phyloP scores from a whole-genome alignment of 2,797 vertebrate genomes.

The Sebastes hopkinsi region DNA sequence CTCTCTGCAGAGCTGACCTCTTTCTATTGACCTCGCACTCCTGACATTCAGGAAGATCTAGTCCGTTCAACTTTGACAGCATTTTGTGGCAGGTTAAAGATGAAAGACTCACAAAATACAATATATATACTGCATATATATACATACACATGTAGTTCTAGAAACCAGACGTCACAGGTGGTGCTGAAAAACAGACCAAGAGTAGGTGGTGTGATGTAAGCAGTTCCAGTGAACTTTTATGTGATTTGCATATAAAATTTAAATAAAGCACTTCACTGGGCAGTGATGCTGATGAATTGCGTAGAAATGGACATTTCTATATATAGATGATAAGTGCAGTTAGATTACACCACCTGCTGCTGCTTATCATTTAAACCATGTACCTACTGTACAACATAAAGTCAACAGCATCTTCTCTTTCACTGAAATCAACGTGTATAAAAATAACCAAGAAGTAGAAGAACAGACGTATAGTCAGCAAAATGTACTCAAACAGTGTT shows the following conservation, averaged over 20 bases:
- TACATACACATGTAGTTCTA: background rate
- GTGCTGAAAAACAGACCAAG: conserved; percentile 10
- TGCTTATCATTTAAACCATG: background rate
- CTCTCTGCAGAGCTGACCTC: conserved; percentile 54
- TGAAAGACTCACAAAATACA: background rate
- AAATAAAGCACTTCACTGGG: background rate
- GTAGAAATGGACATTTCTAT: background rate
- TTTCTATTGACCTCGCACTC: conserved; percentile 50
- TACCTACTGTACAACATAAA: background rate
- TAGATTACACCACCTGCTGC: background rate
- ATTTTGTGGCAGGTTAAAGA: background rate
- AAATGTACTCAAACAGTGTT: background rate
- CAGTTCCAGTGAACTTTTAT: conserved; percentile 23
- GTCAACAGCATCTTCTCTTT: background rate
- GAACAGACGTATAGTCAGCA: background rate
- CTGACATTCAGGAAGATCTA: background rate
- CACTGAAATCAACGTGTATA: background rate
- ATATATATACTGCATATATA: background rate
- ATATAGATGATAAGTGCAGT: conserved; percentile 19
- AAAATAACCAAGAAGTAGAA: background rate
- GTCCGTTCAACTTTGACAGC: background rate
- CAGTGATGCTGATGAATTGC: background rate
- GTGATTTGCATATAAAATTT: conserved; percentile 46
- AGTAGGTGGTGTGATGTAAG: conserved; percentile 31
- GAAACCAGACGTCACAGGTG: background rate